Evolutionary conservation across 2,888 invertebrate genomes (phyloP).

Genomic region (Hypena proboscidalis): DNA sequence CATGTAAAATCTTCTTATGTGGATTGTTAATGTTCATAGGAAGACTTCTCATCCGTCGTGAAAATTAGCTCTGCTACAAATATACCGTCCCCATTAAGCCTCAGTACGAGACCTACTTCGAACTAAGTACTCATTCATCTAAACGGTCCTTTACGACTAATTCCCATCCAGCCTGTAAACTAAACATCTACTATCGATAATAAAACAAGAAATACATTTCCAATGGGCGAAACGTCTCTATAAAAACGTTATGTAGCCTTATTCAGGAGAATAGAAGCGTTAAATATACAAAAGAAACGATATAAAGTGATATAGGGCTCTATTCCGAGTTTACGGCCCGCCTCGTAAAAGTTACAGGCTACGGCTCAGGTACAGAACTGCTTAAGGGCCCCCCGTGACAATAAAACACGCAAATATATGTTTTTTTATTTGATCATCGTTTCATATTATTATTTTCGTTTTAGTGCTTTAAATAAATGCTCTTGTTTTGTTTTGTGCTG

Average conservation of each 20-base stretch:
- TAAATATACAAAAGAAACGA: conserved; percentile 81
- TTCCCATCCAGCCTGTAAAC: conserved; percentile 17
- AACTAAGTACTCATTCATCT: conserved; percentile 7
- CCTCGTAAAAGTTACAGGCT: conserved; percentile 71
- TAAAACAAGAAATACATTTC: conserved; percentile 40
- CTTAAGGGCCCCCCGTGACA: conserved; percentile 57
- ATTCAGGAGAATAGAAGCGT: conserved; percentile 61
- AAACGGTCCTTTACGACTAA: conserved; percentile 30
- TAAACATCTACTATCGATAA: conserved; percentile 32
- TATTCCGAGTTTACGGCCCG: conserved; percentile 63
- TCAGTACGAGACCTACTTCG: not conserved
- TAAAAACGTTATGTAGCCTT: conserved; percentile 49
- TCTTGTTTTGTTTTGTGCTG: conserved; percentile 11
- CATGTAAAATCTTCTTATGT: too few relatives aligned
- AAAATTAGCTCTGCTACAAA: too few relatives aligned
- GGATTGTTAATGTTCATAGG: too few relatives aligned
- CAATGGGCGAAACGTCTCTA: conserved; percentile 35
- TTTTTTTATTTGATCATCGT: conserved; percentile 73
- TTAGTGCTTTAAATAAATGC: conserved; percentile 36
- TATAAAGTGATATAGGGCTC: conserved; percentile 72
- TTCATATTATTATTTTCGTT: conserved; percentile 62
- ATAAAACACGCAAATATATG: conserved; percentile 73
- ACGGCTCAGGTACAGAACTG: conserved; percentile 66
- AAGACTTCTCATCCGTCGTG: too few relatives aligned
- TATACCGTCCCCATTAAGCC: too few relatives aligned